Evolutionary conservation across 2,797 vertebrate genomes (phyloP).

Genomic region (Anisognathus igniventris): DNA sequence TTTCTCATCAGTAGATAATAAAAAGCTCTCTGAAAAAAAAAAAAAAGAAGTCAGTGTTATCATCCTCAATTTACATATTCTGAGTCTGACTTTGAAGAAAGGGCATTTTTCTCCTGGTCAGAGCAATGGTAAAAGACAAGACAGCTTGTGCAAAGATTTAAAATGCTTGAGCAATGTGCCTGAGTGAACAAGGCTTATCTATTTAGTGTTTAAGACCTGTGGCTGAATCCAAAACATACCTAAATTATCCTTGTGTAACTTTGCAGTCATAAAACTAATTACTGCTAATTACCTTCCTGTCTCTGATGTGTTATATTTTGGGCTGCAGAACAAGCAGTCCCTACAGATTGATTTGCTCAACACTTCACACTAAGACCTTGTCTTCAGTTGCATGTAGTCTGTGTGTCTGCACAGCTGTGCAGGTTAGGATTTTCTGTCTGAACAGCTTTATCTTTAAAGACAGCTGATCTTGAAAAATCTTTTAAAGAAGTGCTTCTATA

Average conservation of each 20-base stretch:
- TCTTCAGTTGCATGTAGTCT: not conserved
- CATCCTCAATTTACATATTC: not conserved
- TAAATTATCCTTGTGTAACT: not conserved
- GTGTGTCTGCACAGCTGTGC: not conserved
- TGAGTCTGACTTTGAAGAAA: not conserved
- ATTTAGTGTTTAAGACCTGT: not conserved
- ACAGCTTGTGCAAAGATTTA: not conserved
- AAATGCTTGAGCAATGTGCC: not conserved
- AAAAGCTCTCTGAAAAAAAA: not conserved
- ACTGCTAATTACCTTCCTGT: not conserved
- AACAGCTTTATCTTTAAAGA: not conserved
- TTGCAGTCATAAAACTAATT: not conserved
- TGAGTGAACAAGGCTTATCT: not conserved
- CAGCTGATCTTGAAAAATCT: not conserved
- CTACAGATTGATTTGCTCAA: not conserved
- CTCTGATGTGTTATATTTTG: not conserved
- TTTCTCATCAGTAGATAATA: not conserved
- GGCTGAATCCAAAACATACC: not conserved
- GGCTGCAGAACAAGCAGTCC: not conserved
- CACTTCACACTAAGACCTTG: not conserved
- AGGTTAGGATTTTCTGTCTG: not conserved
- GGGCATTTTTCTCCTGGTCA: not conserved
- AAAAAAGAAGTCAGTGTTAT: not conserved
- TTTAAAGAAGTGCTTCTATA: not conserved
- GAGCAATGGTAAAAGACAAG: not conserved